Evolutionary conservation across 2,888 invertebrate species (phyloP), one percentile per base, ranked within the genome.

Genomic region (Quadroppia sp.): DNA sequence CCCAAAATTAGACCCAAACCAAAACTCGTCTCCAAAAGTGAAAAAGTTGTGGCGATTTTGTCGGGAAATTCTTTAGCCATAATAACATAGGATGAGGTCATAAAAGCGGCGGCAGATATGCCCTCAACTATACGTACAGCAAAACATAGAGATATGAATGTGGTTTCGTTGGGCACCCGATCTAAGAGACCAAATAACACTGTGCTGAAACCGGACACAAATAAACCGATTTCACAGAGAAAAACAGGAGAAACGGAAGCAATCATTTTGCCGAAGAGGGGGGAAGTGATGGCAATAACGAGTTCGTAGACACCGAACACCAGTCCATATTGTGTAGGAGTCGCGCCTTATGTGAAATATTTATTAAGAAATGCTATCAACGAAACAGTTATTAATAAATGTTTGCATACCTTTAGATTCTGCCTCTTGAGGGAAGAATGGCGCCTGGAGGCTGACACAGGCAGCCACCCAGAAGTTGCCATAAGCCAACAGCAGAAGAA

Each of bases 241-340:
- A 32, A n/a, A 4, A 64, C n/a, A 2, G 73, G 67, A 28, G 42
- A 40, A 1, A 64, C 28, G 13, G 30, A 74, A 83, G 85, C 82
- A 80, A 87, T 87, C 80, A 90, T 86, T 78, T 90, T 89, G 56
- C 93, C 92, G 80, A 91, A 92, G 20, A 92, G 79, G 0, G 92
- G 92, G 78, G 92, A 91, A 75, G 90, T 87, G 36, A 92, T 80
- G 82, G 92, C 92, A 71, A 92, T 91, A 30, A 90, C 88, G 74
- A 93, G 83, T 81, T 93, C 91, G 82, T 92, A 93, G 56, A 91
- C 86, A 0, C 92, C 92, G 81, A 94, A 93, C 0, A 94, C 92
- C 77, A 92, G 85, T 0, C 94, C 93, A 81, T 91, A 92, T 80
- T 92, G 90, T 13, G 90, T 88, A 0, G 91, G 89, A 20, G 89